Conservation (phyloP, 2,113 vertebrate species). For the Pterocles gutturalis region DNA sequence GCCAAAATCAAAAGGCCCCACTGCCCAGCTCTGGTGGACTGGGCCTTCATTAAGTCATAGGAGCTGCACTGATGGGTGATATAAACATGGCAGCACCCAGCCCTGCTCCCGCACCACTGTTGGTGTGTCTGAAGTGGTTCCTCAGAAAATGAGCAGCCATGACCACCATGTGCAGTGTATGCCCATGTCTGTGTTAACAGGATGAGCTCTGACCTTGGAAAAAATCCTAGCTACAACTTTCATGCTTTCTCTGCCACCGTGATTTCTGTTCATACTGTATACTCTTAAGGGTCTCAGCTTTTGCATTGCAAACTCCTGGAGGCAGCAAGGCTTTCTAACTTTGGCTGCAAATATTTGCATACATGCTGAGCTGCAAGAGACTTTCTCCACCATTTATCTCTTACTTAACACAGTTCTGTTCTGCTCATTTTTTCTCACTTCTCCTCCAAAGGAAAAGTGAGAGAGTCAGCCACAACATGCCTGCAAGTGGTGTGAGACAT, state of each 20-base stretch:
- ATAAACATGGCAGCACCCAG: background rate
- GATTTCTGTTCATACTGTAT: background rate
- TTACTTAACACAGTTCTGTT: background rate
- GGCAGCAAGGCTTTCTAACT: constrained; percentile 6
- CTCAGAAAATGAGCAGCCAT: background rate
- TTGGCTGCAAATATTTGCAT: constrained; percentile 18
- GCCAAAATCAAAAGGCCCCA: background rate
- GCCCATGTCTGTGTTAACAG: background rate
- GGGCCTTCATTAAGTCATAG: background rate
- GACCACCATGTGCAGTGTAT: rapidly evolving
- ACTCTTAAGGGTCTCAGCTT: background rate
- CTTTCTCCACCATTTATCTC: background rate
- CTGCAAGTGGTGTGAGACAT: background rate
- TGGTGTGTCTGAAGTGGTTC: background rate
- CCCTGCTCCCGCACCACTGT: rapidly evolving
- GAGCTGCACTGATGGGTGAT: background rate
- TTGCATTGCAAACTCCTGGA: background rate
- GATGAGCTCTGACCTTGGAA: background rate
- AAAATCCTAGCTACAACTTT: background rate
- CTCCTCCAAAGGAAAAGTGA: background rate
- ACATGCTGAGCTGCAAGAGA: background rate
- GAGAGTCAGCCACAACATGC: background rate
- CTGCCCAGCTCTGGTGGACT: background rate
- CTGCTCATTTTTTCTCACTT: background rate
- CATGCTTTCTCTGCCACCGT: background rate